phyloP scores from a whole-genome alignment of 2,888 invertebrate genomes.

The Hydraecia micacea region DNA sequence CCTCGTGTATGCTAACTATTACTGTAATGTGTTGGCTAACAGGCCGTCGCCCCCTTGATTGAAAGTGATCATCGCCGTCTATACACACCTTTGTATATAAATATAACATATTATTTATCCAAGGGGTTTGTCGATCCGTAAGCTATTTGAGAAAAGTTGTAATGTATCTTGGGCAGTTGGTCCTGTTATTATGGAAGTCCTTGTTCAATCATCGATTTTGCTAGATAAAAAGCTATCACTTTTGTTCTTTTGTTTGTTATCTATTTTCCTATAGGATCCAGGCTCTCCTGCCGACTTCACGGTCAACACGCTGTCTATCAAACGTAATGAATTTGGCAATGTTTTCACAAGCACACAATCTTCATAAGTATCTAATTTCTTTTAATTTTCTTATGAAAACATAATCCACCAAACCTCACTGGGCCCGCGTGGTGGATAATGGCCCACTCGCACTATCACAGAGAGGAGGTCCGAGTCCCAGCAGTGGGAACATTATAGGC shows the following conservation, averaged over 20 bases:
- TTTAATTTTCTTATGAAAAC: not conserved
- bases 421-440: not conserved
- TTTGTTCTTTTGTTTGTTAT: not conserved
- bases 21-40: conserved; percentile 36
- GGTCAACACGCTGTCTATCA: not conserved
- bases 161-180: not conserved
- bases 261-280: not conserved
- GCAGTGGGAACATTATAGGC: not conserved
- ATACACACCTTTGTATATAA: not conserved
- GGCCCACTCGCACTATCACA: not conserved
- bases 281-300: too few species aligned
- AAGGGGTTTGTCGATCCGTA: not conserved
- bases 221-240: not conserved
- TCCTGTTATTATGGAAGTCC: not conserved
- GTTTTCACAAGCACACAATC: not conserved
- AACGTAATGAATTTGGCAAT: not conserved
- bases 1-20: conserved; percentile 36
- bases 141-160: not conserved
- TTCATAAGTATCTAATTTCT: not conserved
- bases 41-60: conserved; percentile 2
- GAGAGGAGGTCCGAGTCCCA: not conserved
- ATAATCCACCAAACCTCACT: not conserved
- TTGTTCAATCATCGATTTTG: not conserved
- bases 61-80: not conserved
- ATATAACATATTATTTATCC: not conserved